phyloP scores from a whole-genome alignment of 1,140 invertebrate genomes.

The Drosophila insularis region DNA sequence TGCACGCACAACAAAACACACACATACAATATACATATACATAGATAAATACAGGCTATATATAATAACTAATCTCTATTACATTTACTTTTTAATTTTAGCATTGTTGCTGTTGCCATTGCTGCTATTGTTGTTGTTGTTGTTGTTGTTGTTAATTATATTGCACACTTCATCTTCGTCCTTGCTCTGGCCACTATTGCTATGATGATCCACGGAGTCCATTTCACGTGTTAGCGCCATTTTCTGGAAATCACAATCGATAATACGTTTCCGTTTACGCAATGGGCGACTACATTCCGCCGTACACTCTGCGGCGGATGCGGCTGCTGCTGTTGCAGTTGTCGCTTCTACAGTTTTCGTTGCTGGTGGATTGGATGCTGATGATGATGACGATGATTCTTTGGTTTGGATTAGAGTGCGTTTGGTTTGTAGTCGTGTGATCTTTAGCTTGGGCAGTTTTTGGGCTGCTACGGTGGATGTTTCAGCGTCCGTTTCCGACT shows the following conservation, averaged over 20 bases:
- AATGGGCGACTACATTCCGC: constrained; percentile 84
- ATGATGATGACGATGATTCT: constrained; percentile 35
- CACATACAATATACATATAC: constrained; percentile 17
- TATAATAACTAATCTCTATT: constrained; percentile 22
- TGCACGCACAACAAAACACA: not conserved
- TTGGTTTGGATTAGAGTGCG: constrained; percentile 83
- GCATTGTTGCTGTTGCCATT: constrained; percentile 48
- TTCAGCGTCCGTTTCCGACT: constrained; percentile 34
- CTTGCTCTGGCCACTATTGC: constrained; percentile 19
- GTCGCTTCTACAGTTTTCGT: too few relatives aligned
- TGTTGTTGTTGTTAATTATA: constrained; percentile 46
- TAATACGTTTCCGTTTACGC: constrained; percentile 84
- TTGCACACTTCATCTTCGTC: constrained; percentile 56
- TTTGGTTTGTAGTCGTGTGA: constrained; percentile 85
- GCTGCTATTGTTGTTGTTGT: constrained; percentile 20
- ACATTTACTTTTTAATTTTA: constrained; percentile 64
- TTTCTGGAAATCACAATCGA: constrained; percentile 81
- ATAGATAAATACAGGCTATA: constrained; percentile 49
- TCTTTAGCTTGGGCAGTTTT: constrained; percentile 84
- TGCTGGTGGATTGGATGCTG: not conserved
- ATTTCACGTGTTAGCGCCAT: constrained; percentile 57
- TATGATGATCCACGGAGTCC: constrained; percentile 56
- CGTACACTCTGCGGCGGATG: constrained; percentile 18
- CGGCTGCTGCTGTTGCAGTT: not conserved
- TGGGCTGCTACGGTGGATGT: constrained; percentile 78